phyloP scores from a whole-genome alignment of 2,888 invertebrate species.

The Ochropleura leucogaster region DNA sequence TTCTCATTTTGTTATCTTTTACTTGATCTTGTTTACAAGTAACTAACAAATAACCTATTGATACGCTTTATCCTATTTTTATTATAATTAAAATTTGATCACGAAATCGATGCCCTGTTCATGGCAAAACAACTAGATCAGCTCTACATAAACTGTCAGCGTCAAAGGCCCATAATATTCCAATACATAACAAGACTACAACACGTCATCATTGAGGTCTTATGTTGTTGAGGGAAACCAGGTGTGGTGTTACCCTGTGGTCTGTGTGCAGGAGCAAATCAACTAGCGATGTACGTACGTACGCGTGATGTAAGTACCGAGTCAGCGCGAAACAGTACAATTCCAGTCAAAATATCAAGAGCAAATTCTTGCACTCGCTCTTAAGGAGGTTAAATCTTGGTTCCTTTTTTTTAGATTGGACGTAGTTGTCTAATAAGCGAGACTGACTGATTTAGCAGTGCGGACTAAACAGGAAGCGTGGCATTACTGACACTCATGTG shows the following conservation, averaged over 20 bases:
- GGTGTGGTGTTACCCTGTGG: neutral
- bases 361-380: conserved; percentile 6
- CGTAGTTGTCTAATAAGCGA: conserved; percentile 58
- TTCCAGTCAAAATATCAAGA: conserved; percentile 14
- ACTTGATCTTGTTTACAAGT: too few relatives aligned
- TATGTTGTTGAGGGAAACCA: neutral
- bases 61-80: neutral
- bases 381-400: conserved; percentile 22
- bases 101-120: neutral
- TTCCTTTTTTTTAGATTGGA: conserved; percentile 43
- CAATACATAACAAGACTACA: too few relatives aligned
- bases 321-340: neutral
- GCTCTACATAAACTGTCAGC: neutral
- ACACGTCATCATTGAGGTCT: neutral
- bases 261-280: neutral
- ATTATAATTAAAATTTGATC: neutral
- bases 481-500: conserved; percentile 52
- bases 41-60: too few relatives aligned
- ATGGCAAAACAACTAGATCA: neutral
- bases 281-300: too few relatives aligned
- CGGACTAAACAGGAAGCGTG: conserved; percentile 59
- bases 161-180: neutral
- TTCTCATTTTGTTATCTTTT: too few relatives aligned
- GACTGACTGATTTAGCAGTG: conserved; percentile 59
- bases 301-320: neutral